These are phyloP conservation scores for Ceratitis capitata DNA, from an alignment of 1,140 invertebrate genomes.

Conservation along the genomic window DNA sequence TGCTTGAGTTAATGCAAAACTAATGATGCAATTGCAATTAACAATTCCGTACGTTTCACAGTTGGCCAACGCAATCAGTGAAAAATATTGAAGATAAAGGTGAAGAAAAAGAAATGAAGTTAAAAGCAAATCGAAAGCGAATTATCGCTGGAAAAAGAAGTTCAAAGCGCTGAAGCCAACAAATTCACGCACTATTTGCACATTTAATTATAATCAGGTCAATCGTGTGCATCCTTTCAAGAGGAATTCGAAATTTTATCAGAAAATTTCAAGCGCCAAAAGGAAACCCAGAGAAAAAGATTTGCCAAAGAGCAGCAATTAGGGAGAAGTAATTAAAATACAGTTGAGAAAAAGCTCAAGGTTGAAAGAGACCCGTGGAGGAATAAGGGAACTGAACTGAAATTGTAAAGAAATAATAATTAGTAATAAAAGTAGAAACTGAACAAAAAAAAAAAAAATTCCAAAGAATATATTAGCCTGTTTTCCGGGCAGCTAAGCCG, in stretches of 20 bases:
- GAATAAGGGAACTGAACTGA: not conserved
- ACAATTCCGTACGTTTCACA: not conserved
- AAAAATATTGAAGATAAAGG: not conserved
- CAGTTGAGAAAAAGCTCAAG: not conserved
- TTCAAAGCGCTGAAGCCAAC: not conserved
- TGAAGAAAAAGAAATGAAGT: not conserved
- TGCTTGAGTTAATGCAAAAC: constrained; percentile 33
- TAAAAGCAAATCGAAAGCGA: not conserved
- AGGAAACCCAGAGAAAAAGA: not conserved
- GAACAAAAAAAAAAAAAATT: not conserved
- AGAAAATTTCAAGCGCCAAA: not conserved
- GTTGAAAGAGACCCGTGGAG: not conserved
- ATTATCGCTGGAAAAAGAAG: not conserved
- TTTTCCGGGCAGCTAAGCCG: not conserved
- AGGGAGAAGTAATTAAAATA: not conserved
- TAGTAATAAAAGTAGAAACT: not conserved
- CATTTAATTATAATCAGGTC: constrained; percentile 30
- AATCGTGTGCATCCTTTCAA: constrained; percentile 9
- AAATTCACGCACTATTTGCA: constrained; percentile 26
- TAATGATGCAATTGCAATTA: constrained; percentile 35
- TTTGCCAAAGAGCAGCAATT: not conserved
- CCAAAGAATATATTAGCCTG: constrained; percentile 14
- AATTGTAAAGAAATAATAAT: not conserved
- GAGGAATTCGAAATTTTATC: too few species aligned
- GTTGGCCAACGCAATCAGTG: not conserved